Evolutionary conservation across 2,797 vertebrate genomes (phyloP).

Genomic region (Syngnathus acus): DNA sequence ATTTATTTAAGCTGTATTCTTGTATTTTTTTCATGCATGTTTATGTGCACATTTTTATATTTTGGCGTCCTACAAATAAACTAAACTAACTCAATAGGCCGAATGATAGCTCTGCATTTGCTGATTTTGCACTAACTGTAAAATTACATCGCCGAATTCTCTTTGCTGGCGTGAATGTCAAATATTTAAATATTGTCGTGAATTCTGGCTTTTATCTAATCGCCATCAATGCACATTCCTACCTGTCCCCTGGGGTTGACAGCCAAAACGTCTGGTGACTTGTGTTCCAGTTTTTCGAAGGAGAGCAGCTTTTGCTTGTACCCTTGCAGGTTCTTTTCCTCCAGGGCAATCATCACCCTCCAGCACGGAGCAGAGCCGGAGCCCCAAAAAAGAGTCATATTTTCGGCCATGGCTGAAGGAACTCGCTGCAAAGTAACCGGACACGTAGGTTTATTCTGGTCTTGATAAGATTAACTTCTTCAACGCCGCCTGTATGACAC

Average conservation of each 20-base stretch:
- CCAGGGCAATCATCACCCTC: conserved; percentile 64
- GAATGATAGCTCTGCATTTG: not conserved
- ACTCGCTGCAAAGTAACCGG: not conserved
- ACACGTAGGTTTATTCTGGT: not conserved
- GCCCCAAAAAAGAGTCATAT: conserved; percentile 64
- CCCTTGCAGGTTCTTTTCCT: conserved; percentile 68
- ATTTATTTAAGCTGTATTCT: too few relatives aligned
- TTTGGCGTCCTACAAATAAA: too few relatives aligned
- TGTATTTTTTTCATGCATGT: too few relatives aligned
- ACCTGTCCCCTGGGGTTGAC: conserved; percentile 71
- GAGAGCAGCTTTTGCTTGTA: conserved; percentile 52
- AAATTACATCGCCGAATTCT: not conserved
- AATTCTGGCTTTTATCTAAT: not conserved
- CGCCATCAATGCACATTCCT: not conserved
- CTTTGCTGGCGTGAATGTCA: not conserved
- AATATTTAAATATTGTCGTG: not conserved
- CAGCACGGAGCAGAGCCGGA: conserved; percentile 70
- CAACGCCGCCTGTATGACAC: not conserved
- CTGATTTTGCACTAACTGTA: not conserved
- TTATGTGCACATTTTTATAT: too few relatives aligned
- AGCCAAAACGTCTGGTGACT: conserved; percentile 46
- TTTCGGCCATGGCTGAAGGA: conserved; percentile 50
- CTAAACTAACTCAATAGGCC: not conserved
- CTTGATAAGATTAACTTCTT: not conserved
- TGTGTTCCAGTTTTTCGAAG: conserved; percentile 62